Base-by-base conservation (phyloP, 2,797 vertebrate species). In the Garrulus glandarius region DNA sequence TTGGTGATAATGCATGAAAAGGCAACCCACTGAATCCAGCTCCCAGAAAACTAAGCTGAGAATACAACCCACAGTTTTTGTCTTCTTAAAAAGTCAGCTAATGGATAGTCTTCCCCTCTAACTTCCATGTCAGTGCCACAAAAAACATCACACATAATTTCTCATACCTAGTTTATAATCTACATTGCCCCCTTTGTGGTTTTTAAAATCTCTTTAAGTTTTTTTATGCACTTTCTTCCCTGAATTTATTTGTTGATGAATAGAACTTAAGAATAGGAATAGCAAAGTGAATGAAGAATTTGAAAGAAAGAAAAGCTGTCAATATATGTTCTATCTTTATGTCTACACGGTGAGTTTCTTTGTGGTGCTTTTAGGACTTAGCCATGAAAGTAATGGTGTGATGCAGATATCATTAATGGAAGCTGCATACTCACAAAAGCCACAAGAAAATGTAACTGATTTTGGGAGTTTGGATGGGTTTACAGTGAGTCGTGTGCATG, bases 51-150 rank as follows among this genome's bases (percentile, higher is more conserved):
- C 9, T 21, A 71, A 93, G 68, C n/a, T 78, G 61, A 55, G 96
- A 95, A 77, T 19, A 68, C 17, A 85, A 72, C 34, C 32, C 29
- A 50, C 30, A 59, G 29, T 47, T 86, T 68, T n/a, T 67, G 24
- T 64, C 70, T 77, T 92, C 71, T 80, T 69, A 84, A 95, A 95
- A 91, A 69, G 47, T 76, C 65, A 93, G 83, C 84, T 94, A 94
- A 84, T 27, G 80, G 79, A 85, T 76, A 89, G 37, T 61, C 53
- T 89, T 93, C 19, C 29, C 27, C 23, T 64, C 34, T 81, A 80
- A 83, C 50, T 89, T 95, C 41, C 67, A 56, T 85, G 23, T 61
- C 81, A n/a, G 83, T 95, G 22, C 63, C 56, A 91, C 55, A 84
- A 82, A 88, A 89, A 91, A 32, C 14, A 69, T 63, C 68, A 76